Conservation (phyloP, 1,140 invertebrate genomes). For the Bombus pascuorum region DNA sequence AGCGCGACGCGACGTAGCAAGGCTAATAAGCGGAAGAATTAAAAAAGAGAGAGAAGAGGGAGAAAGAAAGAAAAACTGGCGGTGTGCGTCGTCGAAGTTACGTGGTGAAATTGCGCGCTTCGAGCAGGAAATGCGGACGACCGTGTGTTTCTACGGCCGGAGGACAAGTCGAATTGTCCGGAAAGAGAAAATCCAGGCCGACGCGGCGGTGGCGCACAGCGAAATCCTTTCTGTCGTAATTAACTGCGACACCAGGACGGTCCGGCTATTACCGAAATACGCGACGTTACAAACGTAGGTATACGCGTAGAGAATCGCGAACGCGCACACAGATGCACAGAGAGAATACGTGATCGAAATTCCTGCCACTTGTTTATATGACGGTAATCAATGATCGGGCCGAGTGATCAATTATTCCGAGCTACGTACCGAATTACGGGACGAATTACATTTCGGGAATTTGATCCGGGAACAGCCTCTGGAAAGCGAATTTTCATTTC, state of each 20-base stretch:
- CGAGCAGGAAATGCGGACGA: background rate
- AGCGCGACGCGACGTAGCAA: background rate
- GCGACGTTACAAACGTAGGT: conserved; percentile 20
- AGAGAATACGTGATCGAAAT: conserved; percentile 63
- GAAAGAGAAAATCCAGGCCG: conserved; percentile 9
- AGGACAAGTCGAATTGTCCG: conserved; percentile 5
- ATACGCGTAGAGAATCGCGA: background rate
- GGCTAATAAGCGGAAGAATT: conserved; percentile 13
- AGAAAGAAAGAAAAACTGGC: no score
- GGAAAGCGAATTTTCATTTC: background rate
- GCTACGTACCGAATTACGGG: conserved; percentile 48
- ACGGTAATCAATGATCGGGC: conserved; percentile 59
- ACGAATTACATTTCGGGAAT: conserved; percentile 30
- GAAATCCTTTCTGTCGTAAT: conserved; percentile 31
- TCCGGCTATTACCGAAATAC: conserved; percentile 39
- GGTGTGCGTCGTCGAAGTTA: background rate
- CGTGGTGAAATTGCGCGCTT: background rate
- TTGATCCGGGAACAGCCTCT: background rate
- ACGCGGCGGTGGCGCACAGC: background rate
- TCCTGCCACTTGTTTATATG: conserved; percentile 43
- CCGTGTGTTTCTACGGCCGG: background rate
- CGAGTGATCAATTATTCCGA: conserved; percentile 54
- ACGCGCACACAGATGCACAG: background rate
- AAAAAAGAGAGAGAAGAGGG: background rate
- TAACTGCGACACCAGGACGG: conserved; percentile 19